A percentile compares a stretch with the other conserved stretches of the same genome.
phyloP scores from a whole-genome alignment of 2,888 invertebrate species.

The Sphecodes monilicornis region DNA sequence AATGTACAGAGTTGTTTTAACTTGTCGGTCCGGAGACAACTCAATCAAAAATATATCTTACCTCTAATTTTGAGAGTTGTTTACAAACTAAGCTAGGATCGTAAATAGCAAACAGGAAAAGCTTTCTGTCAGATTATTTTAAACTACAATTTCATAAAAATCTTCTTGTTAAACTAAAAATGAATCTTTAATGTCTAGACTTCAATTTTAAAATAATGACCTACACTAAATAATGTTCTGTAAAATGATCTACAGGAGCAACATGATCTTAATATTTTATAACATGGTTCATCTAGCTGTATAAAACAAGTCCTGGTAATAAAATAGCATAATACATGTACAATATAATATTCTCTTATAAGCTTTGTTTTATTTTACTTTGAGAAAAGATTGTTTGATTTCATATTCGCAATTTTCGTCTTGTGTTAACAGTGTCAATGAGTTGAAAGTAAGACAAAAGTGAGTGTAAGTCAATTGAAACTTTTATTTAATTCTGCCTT shows the following conservation, averaged over 20 bases:
- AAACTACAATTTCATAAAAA: too few species aligned
- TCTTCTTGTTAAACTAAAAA: too few species aligned
- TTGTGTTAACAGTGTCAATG: not conserved
- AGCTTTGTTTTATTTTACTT: not conserved
- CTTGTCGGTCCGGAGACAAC: too few species aligned
- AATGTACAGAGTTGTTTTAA: too few species aligned
- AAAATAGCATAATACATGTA: too few species aligned
- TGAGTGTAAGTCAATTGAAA: not conserved
- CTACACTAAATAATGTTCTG: not conserved
- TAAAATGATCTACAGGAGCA: not conserved
- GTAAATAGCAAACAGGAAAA: too few species aligned
- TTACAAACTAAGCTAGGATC: too few species aligned
- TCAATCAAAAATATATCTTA: too few species aligned
- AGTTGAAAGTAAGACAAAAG: not conserved
- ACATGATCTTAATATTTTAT: not conserved
- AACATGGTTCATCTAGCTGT: not conserved
- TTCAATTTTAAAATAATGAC: too few species aligned
- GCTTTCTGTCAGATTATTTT: too few species aligned
- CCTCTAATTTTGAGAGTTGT: too few species aligned
- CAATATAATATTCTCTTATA: not conserved
- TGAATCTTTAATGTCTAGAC: too few species aligned
- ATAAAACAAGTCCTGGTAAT: not conserved
- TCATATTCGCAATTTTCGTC: not conserved
- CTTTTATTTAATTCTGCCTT: not conserved
- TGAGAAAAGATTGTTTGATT: not conserved